These are phyloP conservation scores for Eutrigla gurnardus DNA, from an alignment of 2,797 vertebrate species.

Conservation along the genomic window DNA sequence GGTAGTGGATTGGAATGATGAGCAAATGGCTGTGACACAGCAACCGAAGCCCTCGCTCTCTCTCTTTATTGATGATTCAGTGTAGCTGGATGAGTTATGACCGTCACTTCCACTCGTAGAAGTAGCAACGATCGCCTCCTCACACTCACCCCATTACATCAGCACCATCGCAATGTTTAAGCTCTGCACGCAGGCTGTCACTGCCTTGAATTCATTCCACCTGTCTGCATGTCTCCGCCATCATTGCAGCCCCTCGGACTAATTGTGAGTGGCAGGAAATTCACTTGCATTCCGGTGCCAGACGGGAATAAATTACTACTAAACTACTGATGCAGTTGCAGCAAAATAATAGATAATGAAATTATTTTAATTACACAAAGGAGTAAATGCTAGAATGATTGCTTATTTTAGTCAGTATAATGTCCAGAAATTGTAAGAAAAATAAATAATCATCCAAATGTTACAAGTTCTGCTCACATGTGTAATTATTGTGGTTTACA, in stretches of 20 bases:
- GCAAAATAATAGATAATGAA: too few relatives aligned
- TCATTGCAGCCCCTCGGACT: neutral
- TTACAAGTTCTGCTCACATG: too few relatives aligned
- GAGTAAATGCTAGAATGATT: too few relatives aligned
- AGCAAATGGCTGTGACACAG: slow-evolving; percentile 55
- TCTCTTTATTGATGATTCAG: slow-evolving; percentile 59
- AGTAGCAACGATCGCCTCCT: slow-evolving; percentile 26
- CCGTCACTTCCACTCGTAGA: slow-evolving; percentile 38
- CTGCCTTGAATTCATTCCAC: slow-evolving; percentile 43
- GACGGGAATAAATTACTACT: neutral
- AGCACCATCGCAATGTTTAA: slow-evolving; percentile 38
- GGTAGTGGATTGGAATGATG: slow-evolving; percentile 45
- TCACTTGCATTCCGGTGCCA: slow-evolving; percentile 12
- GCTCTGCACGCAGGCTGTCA: slow-evolving; percentile 21
- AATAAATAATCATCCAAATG: too few relatives aligned
- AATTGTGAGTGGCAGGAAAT: neutral
- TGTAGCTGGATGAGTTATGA: slow-evolving; percentile 45
- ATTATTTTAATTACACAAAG: too few relatives aligned
- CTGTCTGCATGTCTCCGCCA: slow-evolving; percentile 34
- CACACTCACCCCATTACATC: slow-evolving; percentile 50
- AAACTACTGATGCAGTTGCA: neutral
- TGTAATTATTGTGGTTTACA: too few relatives aligned
- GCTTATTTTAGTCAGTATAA: neutral
- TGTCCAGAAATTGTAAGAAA: neutral
- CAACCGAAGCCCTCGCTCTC: slow-evolving; percentile 32